Evolutionary conservation across 2,888 invertebrate genomes (phyloP), one percentile per base, ranked within the genome.

Genomic region (Caenorhabditis angaria): DNA sequence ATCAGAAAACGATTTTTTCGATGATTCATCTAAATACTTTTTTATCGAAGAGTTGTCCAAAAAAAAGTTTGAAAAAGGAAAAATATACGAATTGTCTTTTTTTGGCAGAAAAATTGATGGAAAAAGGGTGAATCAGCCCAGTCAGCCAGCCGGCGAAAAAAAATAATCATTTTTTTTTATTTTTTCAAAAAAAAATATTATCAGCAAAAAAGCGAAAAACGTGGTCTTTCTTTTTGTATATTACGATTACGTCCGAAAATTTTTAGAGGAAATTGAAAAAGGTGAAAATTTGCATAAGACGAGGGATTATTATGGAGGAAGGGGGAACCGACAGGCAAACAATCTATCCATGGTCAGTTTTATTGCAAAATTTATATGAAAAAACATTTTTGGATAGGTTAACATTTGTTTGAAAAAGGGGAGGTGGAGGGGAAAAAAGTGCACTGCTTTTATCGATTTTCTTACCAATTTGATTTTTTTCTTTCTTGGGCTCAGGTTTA

Each of bases 401-500:
- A 41, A 41, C 41, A 41, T 14, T 18, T 41, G 5, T 41, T 12
- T 32, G 32, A 32, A 32, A n/a, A 8, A 18, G 41, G 10, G 41
- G 41, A 41, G 41, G 41, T 5, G 10, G 18, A 18, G 14, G 18
- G 5, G 12, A 41, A 41, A 41, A 41, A 14, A 18, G 41, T 41
- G 41, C 18, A 12, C 12, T 32, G n/a, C n/a, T n/a, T 27, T 68
- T 50, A 22, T 62, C 58, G 0, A 54, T 14, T 53, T 59, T 62
- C 51, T 32, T 14, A 55, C 41, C 2, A 28, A 10, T 47, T 54
- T 61, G n/a, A n/a, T n/a, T n/a, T n/a, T n/a, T n/a, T n/a, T n/a
- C n/a, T n/a, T n/a, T n/a, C n/a, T n/a, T n/a, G n/a, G n/a, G n/a
- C n/a, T n/a, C n/a, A n/a, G n/a, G n/a, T n/a, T n/a, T n/a, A n/a